Conservation (phyloP, 2,888 invertebrate genomes). For the Cephus rjabovi region DNA sequence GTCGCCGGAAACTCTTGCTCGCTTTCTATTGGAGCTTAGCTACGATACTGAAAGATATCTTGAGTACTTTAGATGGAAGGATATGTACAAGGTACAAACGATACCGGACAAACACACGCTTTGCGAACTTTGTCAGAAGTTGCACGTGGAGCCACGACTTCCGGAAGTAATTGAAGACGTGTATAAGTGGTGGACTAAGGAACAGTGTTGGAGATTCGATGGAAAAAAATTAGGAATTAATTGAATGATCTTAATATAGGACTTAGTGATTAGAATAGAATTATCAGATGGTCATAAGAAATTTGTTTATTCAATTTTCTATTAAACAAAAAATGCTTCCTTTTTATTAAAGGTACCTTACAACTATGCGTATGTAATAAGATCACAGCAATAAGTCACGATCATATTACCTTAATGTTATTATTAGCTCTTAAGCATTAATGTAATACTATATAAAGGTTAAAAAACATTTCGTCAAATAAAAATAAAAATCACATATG, state of each 20-base stretch:
- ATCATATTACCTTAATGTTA: not conserved
- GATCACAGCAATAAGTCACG: not conserved
- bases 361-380: not conserved
- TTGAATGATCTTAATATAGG: not conserved
- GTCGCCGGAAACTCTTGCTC: conserved; percentile 67
- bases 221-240: not conserved
- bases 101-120: conserved; percentile 11
- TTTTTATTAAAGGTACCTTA: not conserved
- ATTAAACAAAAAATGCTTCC: not conserved
- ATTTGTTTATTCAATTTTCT: too few relatives aligned
- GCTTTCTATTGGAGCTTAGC: conserved; percentile 68
- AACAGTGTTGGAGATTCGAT: conserved; percentile 10
- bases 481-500: too few relatives aligned
- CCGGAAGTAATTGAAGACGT: not conserved
- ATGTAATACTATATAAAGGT: not conserved
- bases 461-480: too few relatives aligned
- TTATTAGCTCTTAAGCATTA: not conserved
- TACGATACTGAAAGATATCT: conserved; percentile 69
- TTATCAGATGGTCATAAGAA: too few relatives aligned
- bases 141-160: conserved; percentile 5
- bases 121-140: conserved; percentile 20
- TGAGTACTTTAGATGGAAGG: conserved; percentile 72
- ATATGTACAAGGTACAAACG: conserved; percentile 39
- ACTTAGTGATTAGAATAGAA: too few relatives aligned
- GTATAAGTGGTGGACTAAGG: conserved; percentile 10